Evolutionary conservation across 2,888 invertebrate species (phyloP).

Genomic region (Boloria selene): DNA sequence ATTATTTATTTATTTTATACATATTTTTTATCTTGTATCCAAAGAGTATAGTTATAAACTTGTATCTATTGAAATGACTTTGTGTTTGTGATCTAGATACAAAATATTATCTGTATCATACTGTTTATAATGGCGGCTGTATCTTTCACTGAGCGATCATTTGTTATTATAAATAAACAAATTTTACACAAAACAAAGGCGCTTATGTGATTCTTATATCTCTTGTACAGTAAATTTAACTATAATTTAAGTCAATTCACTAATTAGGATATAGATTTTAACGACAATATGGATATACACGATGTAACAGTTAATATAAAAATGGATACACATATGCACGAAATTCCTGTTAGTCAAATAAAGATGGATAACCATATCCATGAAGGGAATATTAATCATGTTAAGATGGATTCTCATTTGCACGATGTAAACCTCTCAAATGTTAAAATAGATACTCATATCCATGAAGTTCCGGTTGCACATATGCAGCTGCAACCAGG

Average conservation of each 20-base stretch:
- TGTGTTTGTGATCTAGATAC: not conserved
- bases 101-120: slow-evolving; percentile 1
- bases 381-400: slow-evolving; percentile 26
- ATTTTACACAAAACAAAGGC: slow-evolving; percentile 18
- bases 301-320: slow-evolving; percentile 33
- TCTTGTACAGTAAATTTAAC: slow-evolving; percentile 6
- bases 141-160: slow-evolving; percentile 25
- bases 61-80: not conserved
- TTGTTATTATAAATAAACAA: slow-evolving; percentile 32
- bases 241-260: slow-evolving; percentile 2
- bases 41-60: too few relatives aligned
- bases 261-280: not conserved
- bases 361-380: slow-evolving; percentile 33
- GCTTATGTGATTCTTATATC: not conserved
- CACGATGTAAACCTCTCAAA: slow-evolving; percentile 34
- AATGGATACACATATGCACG: slow-evolving; percentile 44
- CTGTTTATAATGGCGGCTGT: slow-evolving; percentile 37
- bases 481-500: slow-evolving; percentile 34
- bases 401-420: slow-evolving; percentile 32
- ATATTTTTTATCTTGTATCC: too few relatives aligned
- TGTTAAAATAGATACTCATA: slow-evolving; percentile 20
- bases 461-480: slow-evolving; percentile 32
- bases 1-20: not conserved
- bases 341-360: slow-evolving; percentile 34
- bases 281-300: slow-evolving; percentile 29